phyloP scores from a whole-genome alignment of 2,797 vertebrate genomes.

The Chelidonichthys spinosus region DNA sequence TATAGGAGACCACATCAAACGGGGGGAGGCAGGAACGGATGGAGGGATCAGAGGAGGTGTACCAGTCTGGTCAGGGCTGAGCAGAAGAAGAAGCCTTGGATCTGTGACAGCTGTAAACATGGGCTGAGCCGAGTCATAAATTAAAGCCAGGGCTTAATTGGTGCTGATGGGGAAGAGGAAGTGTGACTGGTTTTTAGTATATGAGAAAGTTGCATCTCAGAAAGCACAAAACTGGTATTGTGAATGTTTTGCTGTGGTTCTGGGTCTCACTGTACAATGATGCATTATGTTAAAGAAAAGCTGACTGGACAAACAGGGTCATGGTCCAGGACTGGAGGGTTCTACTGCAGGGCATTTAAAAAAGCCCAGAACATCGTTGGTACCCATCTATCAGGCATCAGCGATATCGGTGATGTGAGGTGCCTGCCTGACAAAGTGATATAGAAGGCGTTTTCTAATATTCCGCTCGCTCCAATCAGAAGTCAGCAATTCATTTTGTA shows the following conservation, averaged over 20 bases:
- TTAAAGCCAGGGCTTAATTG: constrained; percentile 42
- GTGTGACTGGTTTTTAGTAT: constrained; percentile 10
- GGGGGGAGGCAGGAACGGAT: constrained; percentile 11
- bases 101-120: constrained; percentile 9
- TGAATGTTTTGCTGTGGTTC: neutral
- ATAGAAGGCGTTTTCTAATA: too few relatives aligned
- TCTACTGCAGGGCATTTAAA: neutral
- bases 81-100: constrained; percentile 15
- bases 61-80: constrained; percentile 8
- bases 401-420: neutral
- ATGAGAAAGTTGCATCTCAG: constrained; percentile 26
- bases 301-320: neutral
- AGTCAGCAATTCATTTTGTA: neutral
- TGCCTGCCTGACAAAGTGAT: neutral
- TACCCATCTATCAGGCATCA: neutral
- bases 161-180: constrained; percentile 27
- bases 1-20: constrained; percentile 43
- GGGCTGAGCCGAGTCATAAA: constrained; percentile 7
- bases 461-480: neutral
- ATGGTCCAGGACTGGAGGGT: neutral
- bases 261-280: neutral
- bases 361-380: neutral
- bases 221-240: neutral
- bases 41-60: constrained; percentile 9
- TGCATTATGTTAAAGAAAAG: neutral